Evolutionary conservation across 35 echinoderm and acorn worm genomes (phyloP).

Genomic region (Acanthaster planci): DNA sequence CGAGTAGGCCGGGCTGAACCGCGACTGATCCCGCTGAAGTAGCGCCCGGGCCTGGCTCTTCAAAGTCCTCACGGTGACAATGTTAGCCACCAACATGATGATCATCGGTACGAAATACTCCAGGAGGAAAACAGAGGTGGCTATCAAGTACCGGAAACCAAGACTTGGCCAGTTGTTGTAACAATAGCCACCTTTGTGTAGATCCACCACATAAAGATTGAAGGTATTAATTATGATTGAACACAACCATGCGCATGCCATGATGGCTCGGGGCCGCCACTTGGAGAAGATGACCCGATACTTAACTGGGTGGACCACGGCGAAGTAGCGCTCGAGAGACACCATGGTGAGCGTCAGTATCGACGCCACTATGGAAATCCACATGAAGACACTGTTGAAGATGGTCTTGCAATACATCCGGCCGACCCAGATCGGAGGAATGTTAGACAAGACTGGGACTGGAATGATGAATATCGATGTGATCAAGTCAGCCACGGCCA

Average conservation of each 20-base stretch:
- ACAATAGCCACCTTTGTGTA: background rate
- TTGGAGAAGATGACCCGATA: constrained; percentile 49
- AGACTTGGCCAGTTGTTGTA: constrained; percentile 18
- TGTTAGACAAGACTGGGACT: constrained; percentile 1
- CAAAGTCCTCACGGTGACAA: constrained; percentile 36
- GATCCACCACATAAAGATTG: constrained; percentile 11
- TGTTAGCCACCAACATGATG: constrained; percentile 60
- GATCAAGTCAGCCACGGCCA: constrained; percentile 71
- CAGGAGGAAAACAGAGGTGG: constrained; percentile 41
- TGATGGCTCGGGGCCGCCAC: constrained; percentile 11
- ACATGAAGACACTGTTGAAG: constrained; percentile 41
- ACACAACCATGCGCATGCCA: constrained; percentile 13
- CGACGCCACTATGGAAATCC: constrained; percentile 58
- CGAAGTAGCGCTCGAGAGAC: constrained; percentile 60
- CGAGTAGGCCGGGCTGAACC: constrained; percentile 44
- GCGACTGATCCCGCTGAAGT: background rate
- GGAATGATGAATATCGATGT: constrained; percentile 60
- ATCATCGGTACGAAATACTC: constrained; percentile 64
- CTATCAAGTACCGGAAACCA: constrained; percentile 46
- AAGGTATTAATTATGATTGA: constrained; percentile 29
- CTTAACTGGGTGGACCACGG: constrained; percentile 48
- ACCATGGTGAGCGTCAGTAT: constrained; percentile 48
- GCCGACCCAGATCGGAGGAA: constrained; percentile 21
- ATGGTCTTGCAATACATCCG: constrained; percentile 58
- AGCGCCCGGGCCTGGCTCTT: constrained; percentile 38